Evolutionary conservation across 2,888 invertebrate genomes (phyloP).

Genomic region (Heteromyza rotundicornis): DNA sequence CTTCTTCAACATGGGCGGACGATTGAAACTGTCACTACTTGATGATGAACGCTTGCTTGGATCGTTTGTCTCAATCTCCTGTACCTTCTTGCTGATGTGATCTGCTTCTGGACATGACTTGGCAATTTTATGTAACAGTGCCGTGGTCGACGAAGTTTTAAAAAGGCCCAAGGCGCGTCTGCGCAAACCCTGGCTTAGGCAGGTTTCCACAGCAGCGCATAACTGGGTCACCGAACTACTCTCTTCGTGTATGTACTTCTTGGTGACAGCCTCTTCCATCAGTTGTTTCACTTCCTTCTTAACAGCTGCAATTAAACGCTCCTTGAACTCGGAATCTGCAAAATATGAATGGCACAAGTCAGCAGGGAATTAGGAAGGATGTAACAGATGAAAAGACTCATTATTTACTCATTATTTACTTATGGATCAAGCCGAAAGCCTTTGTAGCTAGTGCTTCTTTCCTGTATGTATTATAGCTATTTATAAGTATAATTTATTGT

Average conservation of each 20-base stretch:
- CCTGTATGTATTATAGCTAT: no score
- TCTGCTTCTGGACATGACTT: conserved; percentile 81
- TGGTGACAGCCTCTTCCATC: conserved; percentile 95
- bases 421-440: no score
- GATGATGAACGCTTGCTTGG: conserved; percentile 71
- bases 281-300: conserved; percentile 95
- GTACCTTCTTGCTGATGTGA: conserved; percentile 77
- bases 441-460: no score
- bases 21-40: conserved; percentile 70
- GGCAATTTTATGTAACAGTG: conserved; percentile 88
- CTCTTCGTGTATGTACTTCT: conserved; percentile 92
- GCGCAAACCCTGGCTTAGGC: conserved; percentile 76
- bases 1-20: conserved; percentile 72
- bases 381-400: neutral
- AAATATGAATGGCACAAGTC: conserved; percentile 4
- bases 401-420: no score
- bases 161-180: conserved; percentile 83
- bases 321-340: conserved; percentile 69
- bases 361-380: neutral
- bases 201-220: conserved; percentile 89
- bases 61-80: conserved; percentile 76
- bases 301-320: conserved; percentile 78
- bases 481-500: no score
- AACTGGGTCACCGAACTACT: conserved; percentile 88
- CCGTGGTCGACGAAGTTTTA: conserved; percentile 91